Base-by-base conservation (phyloP, 2,797 vertebrate species). In the Chaetodon trifasciatus region DNA sequence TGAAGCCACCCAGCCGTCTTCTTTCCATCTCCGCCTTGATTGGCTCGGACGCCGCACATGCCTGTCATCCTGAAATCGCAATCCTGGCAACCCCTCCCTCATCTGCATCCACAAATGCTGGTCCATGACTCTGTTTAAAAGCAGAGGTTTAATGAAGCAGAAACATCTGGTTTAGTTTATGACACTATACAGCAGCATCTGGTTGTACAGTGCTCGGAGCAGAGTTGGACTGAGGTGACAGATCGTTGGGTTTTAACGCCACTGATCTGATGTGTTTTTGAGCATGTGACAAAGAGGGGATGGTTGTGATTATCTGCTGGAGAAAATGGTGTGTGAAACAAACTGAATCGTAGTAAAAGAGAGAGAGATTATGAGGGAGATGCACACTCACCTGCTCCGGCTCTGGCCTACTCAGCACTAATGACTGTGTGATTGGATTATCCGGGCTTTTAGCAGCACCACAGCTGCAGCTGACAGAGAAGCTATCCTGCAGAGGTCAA, bases 391-490 rank as follows among this genome's bases (percentile, higher is more conserved):
- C 86, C 87, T 92, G 90, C 87, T 76, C 73, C 6, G 5, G 79
- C 81, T 85, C 83, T 44, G 78, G 74, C 82, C 76, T 70, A n/a
- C 90, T 89, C 80, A 83, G 80, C 83, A 78, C 83, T 92, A 93
- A 93, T 94, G 89, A 88, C 85, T 88, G 87, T 84, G 81, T 91
- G 91, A 94, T 93, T 91, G 92, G 94, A 94, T 95, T 94, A 93
- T 90, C 88, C n/a, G 6, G 84, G 91, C 84, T 93, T 89, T 94
- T 81, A 83, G 83, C 90, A 88, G 81, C 74, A 63, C 73, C 75
- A 67, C 91, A 92, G 86, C 86, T 90, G 92, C 81, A 88, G 90
- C 87, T 78, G 87, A 91, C 74, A 74, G 88, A 77, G 71, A 89
- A 64, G 77, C 88, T 88, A 88, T 84, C 90, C 84, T 83, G 84